These are phyloP conservation scores for Scaptomyza reducta DNA, from an alignment of 2,888 invertebrate genomes.

Conservation along the genomic window DNA sequence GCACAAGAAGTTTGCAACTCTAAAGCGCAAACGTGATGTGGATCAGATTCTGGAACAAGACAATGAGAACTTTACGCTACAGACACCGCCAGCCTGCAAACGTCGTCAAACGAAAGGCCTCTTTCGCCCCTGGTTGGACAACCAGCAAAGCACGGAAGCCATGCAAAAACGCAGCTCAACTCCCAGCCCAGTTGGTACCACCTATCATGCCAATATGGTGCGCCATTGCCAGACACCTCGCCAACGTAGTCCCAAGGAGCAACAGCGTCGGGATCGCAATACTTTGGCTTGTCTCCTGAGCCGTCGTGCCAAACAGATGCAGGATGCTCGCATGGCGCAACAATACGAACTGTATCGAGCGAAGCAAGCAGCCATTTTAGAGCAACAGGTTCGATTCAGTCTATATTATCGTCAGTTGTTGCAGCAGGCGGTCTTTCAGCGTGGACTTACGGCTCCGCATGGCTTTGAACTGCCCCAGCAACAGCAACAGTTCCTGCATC, in stretches of 20 bases:
- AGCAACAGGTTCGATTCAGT: slow-evolving; percentile 66
- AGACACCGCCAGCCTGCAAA: slow-evolving; percentile 27
- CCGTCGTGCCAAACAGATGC: slow-evolving; percentile 63
- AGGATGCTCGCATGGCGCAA: slow-evolving; percentile 56
- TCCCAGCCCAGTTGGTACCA: slow-evolving; percentile 9
- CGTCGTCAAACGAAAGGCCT: slow-evolving; percentile 48
- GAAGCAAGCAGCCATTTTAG: slow-evolving; percentile 55
- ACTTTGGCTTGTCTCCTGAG: slow-evolving; percentile 63
- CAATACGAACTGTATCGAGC: slow-evolving; percentile 59
- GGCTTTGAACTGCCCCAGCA: slow-evolving; percentile 47
- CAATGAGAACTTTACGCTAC: slow-evolving; percentile 26
- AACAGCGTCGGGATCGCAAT: slow-evolving; percentile 76
- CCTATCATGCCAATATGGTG: slow-evolving; percentile 72
- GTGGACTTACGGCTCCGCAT: not conserved
- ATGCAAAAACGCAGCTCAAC: not conserved
- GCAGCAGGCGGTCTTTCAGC: slow-evolving; percentile 61
- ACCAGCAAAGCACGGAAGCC: slow-evolving; percentile 39
- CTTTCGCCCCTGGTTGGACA: slow-evolving; percentile 67
- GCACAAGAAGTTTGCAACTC: slow-evolving; percentile 61
- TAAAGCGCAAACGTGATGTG: slow-evolving; percentile 50
- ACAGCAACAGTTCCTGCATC: slow-evolving; percentile 67
- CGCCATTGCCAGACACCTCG: slow-evolving; percentile 47
- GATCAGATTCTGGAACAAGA: slow-evolving; percentile 37
- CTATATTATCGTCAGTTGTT: slow-evolving; percentile 74
- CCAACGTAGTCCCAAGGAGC: slow-evolving; percentile 70